Conservation (phyloP, 2,888 invertebrate genomes). For the Amphipyra tragopoginis region DNA sequence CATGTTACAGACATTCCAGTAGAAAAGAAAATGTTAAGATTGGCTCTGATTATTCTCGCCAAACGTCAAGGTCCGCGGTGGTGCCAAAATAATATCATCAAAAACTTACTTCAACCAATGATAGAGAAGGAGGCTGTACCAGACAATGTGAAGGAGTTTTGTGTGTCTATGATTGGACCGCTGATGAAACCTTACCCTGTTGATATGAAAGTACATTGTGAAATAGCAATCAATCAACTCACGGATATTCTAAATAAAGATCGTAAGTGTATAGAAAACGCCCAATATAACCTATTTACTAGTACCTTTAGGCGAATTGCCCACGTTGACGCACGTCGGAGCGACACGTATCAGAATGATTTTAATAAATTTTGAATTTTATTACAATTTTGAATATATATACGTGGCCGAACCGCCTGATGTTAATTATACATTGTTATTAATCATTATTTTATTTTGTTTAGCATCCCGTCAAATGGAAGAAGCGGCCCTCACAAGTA, state of each 20-base stretch:
- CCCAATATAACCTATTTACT: background rate
- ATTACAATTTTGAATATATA: too few relatives aligned
- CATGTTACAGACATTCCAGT: conserved; percentile 69
- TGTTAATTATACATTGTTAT: too few relatives aligned
- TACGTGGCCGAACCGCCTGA: too few relatives aligned
- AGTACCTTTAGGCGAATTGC: too few relatives aligned
- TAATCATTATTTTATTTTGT: conserved; percentile 55
- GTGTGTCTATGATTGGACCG: conserved; percentile 78
- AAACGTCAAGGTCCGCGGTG: conserved; percentile 83
- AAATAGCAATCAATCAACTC: conserved; percentile 78
- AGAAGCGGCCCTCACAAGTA: conserved; percentile 79
- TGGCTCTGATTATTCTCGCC: conserved; percentile 78
- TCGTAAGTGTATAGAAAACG: conserved; percentile 70
- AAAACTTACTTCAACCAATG: conserved; percentile 76
- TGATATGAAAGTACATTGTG: conserved; percentile 82
- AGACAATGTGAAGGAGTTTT: conserved; percentile 72
- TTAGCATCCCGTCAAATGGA: conserved; percentile 74
- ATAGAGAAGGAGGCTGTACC: conserved; percentile 70
- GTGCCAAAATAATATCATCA: conserved; percentile 82
- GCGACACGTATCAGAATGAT: too few relatives aligned
- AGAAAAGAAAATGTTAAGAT: conserved; percentile 77
- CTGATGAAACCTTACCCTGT: conserved; percentile 81
- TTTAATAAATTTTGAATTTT: too few relatives aligned
- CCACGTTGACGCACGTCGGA: too few relatives aligned
- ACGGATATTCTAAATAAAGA: conserved; percentile 71